Evolutionary conservation across 2,888 invertebrate genomes (phyloP).

Genomic region (Chirona hameri): DNA sequence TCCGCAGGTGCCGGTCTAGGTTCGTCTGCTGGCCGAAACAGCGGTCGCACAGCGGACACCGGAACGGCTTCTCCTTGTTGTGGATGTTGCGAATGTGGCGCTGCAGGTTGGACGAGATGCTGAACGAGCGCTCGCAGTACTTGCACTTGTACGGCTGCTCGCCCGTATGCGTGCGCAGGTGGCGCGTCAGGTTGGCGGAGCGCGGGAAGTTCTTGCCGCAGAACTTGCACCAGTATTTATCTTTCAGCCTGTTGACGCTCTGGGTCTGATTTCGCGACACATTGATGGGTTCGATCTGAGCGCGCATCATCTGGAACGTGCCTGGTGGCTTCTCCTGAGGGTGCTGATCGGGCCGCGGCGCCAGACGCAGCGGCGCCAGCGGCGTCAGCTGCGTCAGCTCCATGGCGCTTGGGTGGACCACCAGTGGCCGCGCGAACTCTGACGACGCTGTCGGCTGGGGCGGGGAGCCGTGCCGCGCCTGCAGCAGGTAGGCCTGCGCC

Average conservation of each 20-base stretch:
- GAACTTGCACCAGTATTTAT: constrained; percentile 88
- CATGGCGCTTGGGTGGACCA: constrained; percentile 23
- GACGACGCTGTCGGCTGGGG: background rate
- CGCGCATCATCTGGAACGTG: constrained; percentile 26
- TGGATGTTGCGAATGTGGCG: constrained; percentile 98
- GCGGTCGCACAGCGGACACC: constrained; percentile 93
- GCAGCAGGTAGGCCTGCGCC: background rate
- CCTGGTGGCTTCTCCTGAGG: constrained; percentile 13
- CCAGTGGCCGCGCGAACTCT: constrained; percentile 32
- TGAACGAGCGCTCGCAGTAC: constrained; percentile 97
- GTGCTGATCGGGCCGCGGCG: constrained; percentile 29
- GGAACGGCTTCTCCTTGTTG: constrained; percentile 96
- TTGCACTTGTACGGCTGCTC: constrained; percentile 98
- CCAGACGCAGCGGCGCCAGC: constrained; percentile 32
- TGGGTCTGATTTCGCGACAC: background rate
- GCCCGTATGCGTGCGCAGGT: constrained; percentile 95
- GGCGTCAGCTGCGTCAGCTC: constrained; percentile 32
- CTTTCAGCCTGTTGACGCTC: background rate
- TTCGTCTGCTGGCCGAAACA: constrained; percentile 99
- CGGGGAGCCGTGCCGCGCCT: background rate
- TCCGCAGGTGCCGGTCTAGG: constrained; percentile 93
- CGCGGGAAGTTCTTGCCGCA: constrained; percentile 95
- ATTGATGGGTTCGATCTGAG: constrained; percentile 3
- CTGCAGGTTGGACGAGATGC: constrained; percentile 97
- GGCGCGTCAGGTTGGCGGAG: constrained; percentile 93